These are phyloP conservation scores for Fragum fragum DNA, from an alignment of 2,888 invertebrate species.

Conservation along the genomic window DNA sequence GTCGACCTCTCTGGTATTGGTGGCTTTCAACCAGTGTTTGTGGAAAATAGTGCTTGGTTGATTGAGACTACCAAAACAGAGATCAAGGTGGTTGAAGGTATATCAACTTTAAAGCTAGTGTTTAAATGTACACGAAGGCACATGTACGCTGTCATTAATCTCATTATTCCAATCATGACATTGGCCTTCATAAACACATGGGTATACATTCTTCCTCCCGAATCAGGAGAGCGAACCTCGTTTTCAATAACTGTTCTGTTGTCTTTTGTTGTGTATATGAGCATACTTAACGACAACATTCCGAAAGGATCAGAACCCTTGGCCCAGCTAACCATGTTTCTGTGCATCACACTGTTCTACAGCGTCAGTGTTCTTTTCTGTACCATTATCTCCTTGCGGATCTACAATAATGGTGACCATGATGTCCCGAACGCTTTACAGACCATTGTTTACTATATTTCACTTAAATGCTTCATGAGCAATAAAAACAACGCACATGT, in stretches of 20 bases:
- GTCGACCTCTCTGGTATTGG: neutral
- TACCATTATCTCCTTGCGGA: slow-evolving; percentile 23
- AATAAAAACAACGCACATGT: neutral
- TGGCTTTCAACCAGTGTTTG: neutral
- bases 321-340: slow-evolving; percentile 16
- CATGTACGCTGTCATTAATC: slow-evolving; percentile 25
- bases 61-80: neutral
- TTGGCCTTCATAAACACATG: slow-evolving; percentile 36
- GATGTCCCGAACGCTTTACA: neutral
- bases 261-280: slow-evolving; percentile 44
- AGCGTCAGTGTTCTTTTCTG: slow-evolving; percentile 34
- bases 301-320: slow-evolving; percentile 43
- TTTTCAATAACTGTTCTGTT: slow-evolving; percentile 39
- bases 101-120: neutral
- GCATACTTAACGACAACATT: slow-evolving; percentile 46
- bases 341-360: slow-evolving; percentile 36
- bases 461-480: neutral
- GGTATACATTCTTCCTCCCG: slow-evolving; percentile 44
- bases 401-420: slow-evolving; percentile 20
- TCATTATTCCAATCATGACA: slow-evolving; percentile 33
- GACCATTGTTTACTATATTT: neutral
- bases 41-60: slow-evolving; percentile 20
- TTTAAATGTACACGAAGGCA: slow-evolving; percentile 15
- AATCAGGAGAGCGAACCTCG: slow-evolving; percentile 42
- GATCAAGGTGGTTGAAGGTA: neutral